A percentile compares a stretch with the other conserved stretches of the same genome.
Evolutionary conservation across 2,888 invertebrate genomes (phyloP).

Genomic region (Laothoe populi): DNA sequence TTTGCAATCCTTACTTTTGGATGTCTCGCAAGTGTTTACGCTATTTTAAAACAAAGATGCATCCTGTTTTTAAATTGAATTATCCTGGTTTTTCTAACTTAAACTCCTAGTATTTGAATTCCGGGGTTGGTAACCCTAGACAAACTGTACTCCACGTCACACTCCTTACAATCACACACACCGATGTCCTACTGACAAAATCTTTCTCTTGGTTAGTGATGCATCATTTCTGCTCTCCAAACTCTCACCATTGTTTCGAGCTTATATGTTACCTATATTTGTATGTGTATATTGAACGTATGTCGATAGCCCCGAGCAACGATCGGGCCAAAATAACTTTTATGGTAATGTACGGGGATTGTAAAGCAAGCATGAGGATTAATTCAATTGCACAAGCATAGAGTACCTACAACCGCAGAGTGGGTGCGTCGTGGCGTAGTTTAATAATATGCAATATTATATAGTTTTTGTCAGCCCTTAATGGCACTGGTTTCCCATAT

Average conservation of each 20-base stretch:
- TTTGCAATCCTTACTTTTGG: too few species aligned
- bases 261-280: conserved; percentile 36
- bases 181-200: conserved; percentile 55
- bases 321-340: conserved; percentile 43
- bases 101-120: too few species aligned
- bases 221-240: conserved; percentile 55
- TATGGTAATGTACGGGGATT: conserved; percentile 60
- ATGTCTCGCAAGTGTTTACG: too few species aligned
- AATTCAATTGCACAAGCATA: conserved; percentile 62
- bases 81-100: too few species aligned
- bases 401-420: neutral
- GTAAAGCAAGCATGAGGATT: conserved; percentile 27
- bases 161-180: too few species aligned
- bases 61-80: too few species aligned
- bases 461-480: too few species aligned
- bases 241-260: conserved; percentile 69
- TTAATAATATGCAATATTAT: neutral
- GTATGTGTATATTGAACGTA: conserved; percentile 8
- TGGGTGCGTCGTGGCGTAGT: neutral
- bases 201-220: conserved; percentile 69
- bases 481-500: neutral
- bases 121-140: too few species aligned
- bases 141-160: too few species aligned
- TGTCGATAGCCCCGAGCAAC: conserved; percentile 4
- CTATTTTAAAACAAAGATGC: too few species aligned